phyloP scores from a whole-genome alignment of 2,797 vertebrate genomes.

The Cichlasoma orientale region DNA sequence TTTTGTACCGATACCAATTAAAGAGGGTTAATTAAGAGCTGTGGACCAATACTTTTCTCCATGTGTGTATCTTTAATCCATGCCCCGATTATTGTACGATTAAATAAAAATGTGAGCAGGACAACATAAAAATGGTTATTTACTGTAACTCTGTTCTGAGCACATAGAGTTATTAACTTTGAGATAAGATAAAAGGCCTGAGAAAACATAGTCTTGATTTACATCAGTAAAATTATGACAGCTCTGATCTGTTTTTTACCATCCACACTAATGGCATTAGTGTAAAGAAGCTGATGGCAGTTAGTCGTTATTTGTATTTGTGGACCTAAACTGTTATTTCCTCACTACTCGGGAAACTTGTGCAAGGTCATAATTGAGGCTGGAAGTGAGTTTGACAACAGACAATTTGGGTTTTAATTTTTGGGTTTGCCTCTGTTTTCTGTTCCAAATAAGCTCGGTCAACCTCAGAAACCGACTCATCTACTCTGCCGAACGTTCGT shows the following conservation, averaged over 20 bases:
- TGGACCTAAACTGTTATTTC: neutral
- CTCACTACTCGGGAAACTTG: neutral
- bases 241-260: neutral
- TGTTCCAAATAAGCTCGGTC: neutral
- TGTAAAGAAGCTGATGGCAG: neutral
- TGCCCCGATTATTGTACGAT: too few relatives aligned
- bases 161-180: neutral
- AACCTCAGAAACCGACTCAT: constrained; percentile 2
- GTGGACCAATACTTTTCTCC: neutral
- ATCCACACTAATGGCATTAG: neutral
- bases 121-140: neutral
- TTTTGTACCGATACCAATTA: neutral
- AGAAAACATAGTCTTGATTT: neutral
- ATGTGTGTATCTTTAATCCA: too few relatives aligned
- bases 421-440: neutral
- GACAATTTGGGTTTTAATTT: neutral
- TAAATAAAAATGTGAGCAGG: neutral
- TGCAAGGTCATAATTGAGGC: neutral
- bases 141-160: neutral
- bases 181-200: neutral
- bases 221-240: neutral
- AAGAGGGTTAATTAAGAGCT: neutral
- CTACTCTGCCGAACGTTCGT: neutral
- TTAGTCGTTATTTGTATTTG: neutral
- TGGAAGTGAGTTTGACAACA: neutral